A percentile compares a stretch with the other conserved stretches of the same genome.
phyloP scores from a whole-genome alignment of 2,888 invertebrate genomes.

The Acanthosepion lycidas region DNA sequence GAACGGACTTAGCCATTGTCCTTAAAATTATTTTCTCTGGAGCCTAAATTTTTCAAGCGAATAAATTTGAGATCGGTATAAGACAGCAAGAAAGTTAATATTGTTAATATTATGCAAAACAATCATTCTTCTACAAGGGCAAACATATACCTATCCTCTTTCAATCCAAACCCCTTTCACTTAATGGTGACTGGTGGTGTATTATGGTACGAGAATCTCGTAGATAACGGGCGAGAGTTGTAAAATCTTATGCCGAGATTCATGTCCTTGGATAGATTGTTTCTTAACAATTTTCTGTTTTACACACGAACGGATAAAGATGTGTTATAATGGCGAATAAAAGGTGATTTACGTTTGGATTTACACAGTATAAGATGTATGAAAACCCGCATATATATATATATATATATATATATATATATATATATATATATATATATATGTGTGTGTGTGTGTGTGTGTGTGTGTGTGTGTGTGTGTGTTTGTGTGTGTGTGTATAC shows the following conservation, averaged over 20 bases:
- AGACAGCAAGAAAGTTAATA: neutral
- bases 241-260: neutral
- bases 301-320: neutral
- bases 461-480: no score
- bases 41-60: no score
- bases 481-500: no score
- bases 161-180: neutral
- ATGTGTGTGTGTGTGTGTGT: no score
- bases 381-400: neutral
- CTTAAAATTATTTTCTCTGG: no score
- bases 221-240: neutral
- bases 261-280: neutral
- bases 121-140: neutral
- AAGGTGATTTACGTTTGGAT: neutral
- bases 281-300: neutral
- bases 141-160: neutral
- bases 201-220: neutral
- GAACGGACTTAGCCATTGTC: neutral
- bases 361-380: neutral
- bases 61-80: neutral
- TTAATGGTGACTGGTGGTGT: neutral
- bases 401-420: neutral
- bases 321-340: neutral
- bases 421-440: neutral
- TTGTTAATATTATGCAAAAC: neutral